phyloP scores from a whole-genome alignment of 2,888 invertebrate species.

The Heliconius hortense region DNA sequence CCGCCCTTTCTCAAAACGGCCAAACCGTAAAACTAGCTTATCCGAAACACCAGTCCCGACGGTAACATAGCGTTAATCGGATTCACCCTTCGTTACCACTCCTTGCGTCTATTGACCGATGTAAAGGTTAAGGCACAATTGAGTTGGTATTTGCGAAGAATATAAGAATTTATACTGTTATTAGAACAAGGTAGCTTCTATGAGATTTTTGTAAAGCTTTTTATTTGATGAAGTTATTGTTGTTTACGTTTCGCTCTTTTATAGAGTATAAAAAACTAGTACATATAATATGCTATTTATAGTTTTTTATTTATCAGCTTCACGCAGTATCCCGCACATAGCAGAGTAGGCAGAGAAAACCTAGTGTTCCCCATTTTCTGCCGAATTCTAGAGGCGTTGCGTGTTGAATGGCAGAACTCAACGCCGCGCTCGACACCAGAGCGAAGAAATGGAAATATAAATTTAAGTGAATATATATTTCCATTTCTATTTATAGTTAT shows the following conservation, averaged over 20 bases:
- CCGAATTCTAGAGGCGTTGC: too few relatives aligned
- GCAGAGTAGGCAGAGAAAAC: too few relatives aligned
- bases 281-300: neutral
- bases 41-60: conserved; percentile 35
- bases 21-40: conserved; percentile 29
- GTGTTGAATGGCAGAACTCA: too few relatives aligned
- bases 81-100: conserved; percentile 43
- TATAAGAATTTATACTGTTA: conserved; percentile 4
- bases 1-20: conserved; percentile 28
- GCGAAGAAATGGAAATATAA: too few relatives aligned
- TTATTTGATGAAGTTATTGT: neutral
- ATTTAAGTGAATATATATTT: too few relatives aligned
- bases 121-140: conserved; percentile 48
- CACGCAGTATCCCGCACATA: too few relatives aligned
- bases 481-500: too few relatives aligned
- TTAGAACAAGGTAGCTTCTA: neutral
- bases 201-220: neutral
- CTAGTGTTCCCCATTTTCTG: too few relatives aligned
- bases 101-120: conserved; percentile 38
- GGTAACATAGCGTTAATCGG: conserved; percentile 45
- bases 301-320: too few relatives aligned
- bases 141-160: conserved; percentile 46
- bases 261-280: neutral
- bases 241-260: neutral
- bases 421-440: too few relatives aligned